Conservation (phyloP, 2,113 vertebrate genomes). For the Menura novaehollandiae region DNA sequence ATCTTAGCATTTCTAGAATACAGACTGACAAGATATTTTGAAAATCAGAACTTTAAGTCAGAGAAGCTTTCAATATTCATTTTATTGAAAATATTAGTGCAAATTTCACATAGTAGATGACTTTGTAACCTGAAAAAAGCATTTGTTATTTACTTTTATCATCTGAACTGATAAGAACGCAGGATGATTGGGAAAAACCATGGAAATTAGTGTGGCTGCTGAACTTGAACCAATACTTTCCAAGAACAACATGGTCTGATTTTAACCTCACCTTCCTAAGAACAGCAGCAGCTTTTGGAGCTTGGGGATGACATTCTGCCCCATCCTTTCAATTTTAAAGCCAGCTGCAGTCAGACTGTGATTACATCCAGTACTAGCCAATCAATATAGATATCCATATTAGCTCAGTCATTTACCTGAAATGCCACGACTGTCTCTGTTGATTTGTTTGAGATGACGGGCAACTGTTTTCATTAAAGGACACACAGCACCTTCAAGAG, state of each 20-base stretch:
- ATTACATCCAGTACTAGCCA: not conserved
- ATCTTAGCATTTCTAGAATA: not conserved
- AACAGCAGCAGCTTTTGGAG: not conserved
- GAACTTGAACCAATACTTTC: not conserved
- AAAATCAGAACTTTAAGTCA: not conserved
- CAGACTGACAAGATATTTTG: not conserved
- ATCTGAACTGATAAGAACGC: not conserved
- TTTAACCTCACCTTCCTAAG: not conserved
- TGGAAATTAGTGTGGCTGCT: not conserved
- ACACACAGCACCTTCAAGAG: slow-evolving; percentile 72
- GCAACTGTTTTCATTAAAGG: slow-evolving; percentile 77
- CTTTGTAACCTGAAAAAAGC: not conserved
- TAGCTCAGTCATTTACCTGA: slow-evolving; percentile 75
- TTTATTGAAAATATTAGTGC: not conserved
- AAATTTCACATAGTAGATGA: not conserved
- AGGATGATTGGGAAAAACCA: not conserved
- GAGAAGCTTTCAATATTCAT: not conserved
- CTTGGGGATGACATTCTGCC: not conserved
- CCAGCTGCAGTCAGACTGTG: not conserved
- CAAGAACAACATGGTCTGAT: not conserved
- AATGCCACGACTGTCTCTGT: slow-evolving; percentile 69
- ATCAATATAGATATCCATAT: not conserved
- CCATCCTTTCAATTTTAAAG: not conserved
- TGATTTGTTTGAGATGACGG: slow-evolving; percentile 67
- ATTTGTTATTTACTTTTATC: not conserved